These are phyloP conservation scores for Patella ulyssiponensis DNA, from an alignment of 2,888 invertebrate genomes.

Conservation along the genomic window DNA sequence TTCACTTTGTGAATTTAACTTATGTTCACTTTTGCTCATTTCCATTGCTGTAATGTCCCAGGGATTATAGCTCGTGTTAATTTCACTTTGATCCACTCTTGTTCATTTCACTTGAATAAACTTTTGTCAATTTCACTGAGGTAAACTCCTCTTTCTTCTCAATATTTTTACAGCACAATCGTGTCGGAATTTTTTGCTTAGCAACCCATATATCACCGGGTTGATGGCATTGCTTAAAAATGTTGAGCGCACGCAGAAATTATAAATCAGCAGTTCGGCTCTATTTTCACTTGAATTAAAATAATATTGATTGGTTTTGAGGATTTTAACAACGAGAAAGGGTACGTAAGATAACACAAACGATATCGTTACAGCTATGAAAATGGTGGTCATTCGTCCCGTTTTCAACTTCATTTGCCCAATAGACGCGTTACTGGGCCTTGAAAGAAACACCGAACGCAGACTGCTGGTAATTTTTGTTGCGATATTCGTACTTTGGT, in stretches of 20 bases:
- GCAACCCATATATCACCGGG: slow-evolving; percentile 56
- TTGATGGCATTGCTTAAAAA: slow-evolving; percentile 58
- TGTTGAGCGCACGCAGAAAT: slow-evolving; percentile 57
- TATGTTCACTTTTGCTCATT: too few relatives aligned
- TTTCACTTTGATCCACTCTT: too few relatives aligned
- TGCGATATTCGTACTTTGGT: too few relatives aligned
- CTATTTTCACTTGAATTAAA: slow-evolving; percentile 43
- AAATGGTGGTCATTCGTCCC: slow-evolving; percentile 54
- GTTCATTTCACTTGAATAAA: too few relatives aligned
- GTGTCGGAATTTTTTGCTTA: slow-evolving; percentile 48
- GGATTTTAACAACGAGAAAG: slow-evolving; percentile 50
- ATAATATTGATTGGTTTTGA: slow-evolving; percentile 50
- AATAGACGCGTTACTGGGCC: neutral
- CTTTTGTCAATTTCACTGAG: too few relatives aligned
- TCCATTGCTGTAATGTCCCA: too few relatives aligned
- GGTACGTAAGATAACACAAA: slow-evolving; percentile 57
- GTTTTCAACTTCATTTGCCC: slow-evolving; percentile 40
- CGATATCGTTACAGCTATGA: slow-evolving; percentile 53
- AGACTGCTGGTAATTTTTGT: neutral
- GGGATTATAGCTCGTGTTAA: too few relatives aligned
- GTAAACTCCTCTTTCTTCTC: too few relatives aligned
- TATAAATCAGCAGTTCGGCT: slow-evolving; percentile 49
- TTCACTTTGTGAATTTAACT: too few relatives aligned
- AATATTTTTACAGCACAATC: slow-evolving; percentile 30
- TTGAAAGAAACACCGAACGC: neutral